Evolutionary conservation across 1,140 invertebrate species (phyloP).

Genomic region (Ganaspis sp.): DNA sequence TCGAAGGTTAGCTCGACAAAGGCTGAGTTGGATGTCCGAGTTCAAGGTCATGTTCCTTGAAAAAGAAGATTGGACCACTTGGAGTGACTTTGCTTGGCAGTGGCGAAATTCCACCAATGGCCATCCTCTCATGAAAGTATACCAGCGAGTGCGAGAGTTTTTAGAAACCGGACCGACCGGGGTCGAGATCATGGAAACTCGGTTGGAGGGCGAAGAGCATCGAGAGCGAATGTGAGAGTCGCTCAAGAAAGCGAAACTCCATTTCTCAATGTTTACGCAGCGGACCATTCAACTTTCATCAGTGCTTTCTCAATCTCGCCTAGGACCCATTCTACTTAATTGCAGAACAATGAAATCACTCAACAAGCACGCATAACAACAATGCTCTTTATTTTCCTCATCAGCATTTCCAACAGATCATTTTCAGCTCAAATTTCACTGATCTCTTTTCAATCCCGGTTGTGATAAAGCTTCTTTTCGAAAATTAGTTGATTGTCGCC

Average conservation of each 20-base stretch:
- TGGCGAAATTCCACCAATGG: background rate
- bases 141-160: slow-evolving; percentile 17
- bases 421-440: background rate
- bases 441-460: too few species aligned
- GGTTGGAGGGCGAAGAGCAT: slow-evolving; percentile 21
- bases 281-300: slow-evolving; percentile 25
- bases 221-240: slow-evolving; percentile 15
- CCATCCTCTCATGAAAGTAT: background rate
- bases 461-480: too few species aligned
- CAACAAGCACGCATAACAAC: background rate
- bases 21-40: slow-evolving; percentile 13
- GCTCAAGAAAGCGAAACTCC: slow-evolving; percentile 23
- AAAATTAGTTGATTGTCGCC: too few species aligned
- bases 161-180: slow-evolving; percentile 29
- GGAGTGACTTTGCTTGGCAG: slow-evolving; percentile 14
- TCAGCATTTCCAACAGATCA: slow-evolving; percentile 9
- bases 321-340: background rate
- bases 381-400: background rate
- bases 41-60: slow-evolving; percentile 25
- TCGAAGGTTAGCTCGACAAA: slow-evolving; percentile 5
- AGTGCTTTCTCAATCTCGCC: slow-evolving; percentile 7
- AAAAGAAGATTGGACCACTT: slow-evolving; percentile 27
- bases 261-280: slow-evolving; percentile 10
- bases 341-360: background rate
- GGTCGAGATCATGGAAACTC: slow-evolving; percentile 27